phyloP scores from a whole-genome alignment of 2,113 vertebrate species.

The Dasypus novemcinctus region DNA sequence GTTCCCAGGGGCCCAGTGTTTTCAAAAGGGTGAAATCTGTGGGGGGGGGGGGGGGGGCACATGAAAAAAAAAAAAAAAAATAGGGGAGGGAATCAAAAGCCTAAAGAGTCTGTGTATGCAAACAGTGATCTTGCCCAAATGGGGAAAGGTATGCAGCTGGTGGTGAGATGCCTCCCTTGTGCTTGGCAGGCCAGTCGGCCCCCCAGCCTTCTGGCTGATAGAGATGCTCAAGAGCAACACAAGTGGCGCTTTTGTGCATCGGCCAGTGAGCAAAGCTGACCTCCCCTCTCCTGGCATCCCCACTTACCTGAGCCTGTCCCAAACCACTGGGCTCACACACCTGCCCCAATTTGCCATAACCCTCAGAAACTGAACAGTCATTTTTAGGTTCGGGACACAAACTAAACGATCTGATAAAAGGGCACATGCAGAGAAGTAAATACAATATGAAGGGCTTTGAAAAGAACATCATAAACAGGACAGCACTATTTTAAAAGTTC shows the following conservation, averaged over 20 bases:
- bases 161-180: rapidly evolving
- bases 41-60: too few species aligned
- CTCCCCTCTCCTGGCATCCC: neutral
- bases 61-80: too few species aligned
- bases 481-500: constrained; percentile 66
- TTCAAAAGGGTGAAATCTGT: neutral
- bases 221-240: rapidly evolving
- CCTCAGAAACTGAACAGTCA: neutral
- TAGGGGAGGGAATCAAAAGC: neutral
- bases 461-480: constrained; percentile 10
- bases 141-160: neutral
- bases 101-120: too few species aligned
- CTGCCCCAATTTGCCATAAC: neutral
- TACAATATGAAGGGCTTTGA: neutral
- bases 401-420: neutral
- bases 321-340: neutral
- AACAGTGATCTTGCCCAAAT: neutral
- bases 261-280: too few species aligned
- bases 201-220: too few species aligned
- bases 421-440: neutral
- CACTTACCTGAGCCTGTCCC: neutral
- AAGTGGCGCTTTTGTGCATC: neutral
- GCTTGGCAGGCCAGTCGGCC: neutral
- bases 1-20: neutral
- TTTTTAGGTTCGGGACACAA: neutral